These are phyloP conservation scores for Siniperca chuatsi DNA, from an alignment of 2,113 vertebrate genomes.

Conservation along the genomic window DNA sequence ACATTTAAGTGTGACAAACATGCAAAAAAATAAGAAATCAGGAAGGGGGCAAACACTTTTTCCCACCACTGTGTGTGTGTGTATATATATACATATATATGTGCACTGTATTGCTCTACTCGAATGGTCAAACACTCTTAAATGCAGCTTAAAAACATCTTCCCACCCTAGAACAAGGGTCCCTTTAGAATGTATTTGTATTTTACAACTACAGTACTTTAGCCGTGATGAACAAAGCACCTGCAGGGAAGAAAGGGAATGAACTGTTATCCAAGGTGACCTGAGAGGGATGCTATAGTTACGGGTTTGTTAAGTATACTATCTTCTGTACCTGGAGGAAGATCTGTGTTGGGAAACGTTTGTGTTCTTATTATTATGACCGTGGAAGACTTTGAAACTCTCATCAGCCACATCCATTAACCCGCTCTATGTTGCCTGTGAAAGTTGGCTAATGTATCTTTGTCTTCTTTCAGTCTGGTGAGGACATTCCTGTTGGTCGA, in stretches of 20 bases:
- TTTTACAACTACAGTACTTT: not conserved
- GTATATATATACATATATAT: too few relatives aligned
- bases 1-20: too few relatives aligned
- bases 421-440: too few relatives aligned
- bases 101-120: too few relatives aligned
- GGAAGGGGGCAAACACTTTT: too few relatives aligned
- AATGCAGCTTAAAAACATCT: too few relatives aligned
- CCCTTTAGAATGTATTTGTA: not conserved
- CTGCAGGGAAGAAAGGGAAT: not conserved
- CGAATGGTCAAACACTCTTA: too few relatives aligned
- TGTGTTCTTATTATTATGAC: not conserved
- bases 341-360: not conserved
- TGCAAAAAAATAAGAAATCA: too few relatives aligned
- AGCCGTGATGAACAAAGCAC: not conserved
- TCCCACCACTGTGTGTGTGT: too few relatives aligned
- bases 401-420: not conserved
- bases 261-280: not conserved
- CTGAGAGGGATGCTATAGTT: not conserved
- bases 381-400: too few relatives aligned
- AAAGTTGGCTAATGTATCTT: too few relatives aligned
- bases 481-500: constrained; percentile 95
- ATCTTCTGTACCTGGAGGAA: not conserved
- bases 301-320: not conserved
- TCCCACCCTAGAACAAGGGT: too few relatives aligned
- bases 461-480: constrained; percentile 84